Evolutionary conservation across 1,140 invertebrate species (phyloP), one percentile per base, ranked within the genome.

Genomic region (Gryon sp.): DNA sequence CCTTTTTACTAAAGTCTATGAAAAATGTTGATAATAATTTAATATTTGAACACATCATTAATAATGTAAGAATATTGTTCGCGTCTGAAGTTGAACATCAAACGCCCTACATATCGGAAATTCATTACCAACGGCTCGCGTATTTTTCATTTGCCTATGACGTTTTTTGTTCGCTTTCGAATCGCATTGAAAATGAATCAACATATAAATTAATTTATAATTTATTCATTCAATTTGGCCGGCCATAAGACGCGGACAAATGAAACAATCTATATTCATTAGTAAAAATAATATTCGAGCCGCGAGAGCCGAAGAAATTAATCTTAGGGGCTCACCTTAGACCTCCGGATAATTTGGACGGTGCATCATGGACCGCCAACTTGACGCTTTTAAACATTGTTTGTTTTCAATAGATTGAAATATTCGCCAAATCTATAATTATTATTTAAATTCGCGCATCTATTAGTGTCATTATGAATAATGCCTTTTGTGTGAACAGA

Each of bases 191-290:
- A 72, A 63, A 40, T 46, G 32, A 72, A 72, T 72, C 68, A 72
- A 72, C 68, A 72, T 72, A 40, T 62, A 72, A 72, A 72, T 72
- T 63, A 63, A 50, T 73, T 63, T 63, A 48, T 63, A 73, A 73
- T 73, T 57, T 73, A 73, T 73, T 73, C 69, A 73, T 73, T 73
- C 52, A 73, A 63, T 73, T 73, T 73, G 2, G 59, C 30, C 16
- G 38, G 2, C 46, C 36, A 30, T 26, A 46, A 38, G 32, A 50
- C 36, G 69, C 59, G 59, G 43, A 63, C 43, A 63, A 73, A 65
- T 57, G 69, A 73, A 73, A 73, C 59, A 73, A 73, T 73, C 69
- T 73, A 73, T 73, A 73, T 73, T 73, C 69, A 73, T 73, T 73
- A 73, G 69, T 57, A 48, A 43, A 57, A 63, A 73, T 73, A 73